Conservation (phyloP, 2,113 vertebrate genomes). For the Phyllopteryx taeniolatus region DNA sequence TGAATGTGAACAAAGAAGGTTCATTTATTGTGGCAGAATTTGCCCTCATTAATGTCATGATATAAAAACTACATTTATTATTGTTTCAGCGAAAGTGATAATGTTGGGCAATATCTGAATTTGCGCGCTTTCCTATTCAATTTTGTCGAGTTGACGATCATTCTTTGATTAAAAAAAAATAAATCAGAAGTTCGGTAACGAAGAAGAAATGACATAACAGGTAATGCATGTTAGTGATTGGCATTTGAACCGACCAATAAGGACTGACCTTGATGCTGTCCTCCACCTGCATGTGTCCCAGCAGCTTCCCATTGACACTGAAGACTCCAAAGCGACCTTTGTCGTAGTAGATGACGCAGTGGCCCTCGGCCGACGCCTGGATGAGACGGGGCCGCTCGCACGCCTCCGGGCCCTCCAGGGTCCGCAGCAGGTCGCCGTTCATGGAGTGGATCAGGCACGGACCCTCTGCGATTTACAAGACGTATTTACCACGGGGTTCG, state of each 20-base stretch:
- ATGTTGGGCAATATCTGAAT: no score
- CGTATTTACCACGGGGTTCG: neutral
- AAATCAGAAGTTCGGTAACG: no score
- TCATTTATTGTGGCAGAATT: no score
- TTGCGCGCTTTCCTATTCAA: no score
- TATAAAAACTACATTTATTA: no score
- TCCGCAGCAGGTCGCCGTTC: constrained; percentile 95
- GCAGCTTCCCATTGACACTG: constrained; percentile 91
- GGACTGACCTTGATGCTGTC: constrained; percentile 85
- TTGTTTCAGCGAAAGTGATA: no score
- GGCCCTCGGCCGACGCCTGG: constrained; percentile 89
- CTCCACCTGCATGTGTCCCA: constrained; percentile 83
- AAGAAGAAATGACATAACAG: no score
- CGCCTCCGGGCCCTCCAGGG: constrained; percentile 82
- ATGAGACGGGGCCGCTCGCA: constrained; percentile 86
- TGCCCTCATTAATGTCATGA: no score
- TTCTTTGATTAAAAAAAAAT: no score
- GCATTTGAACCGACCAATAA: neutral
- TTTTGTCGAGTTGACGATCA: no score
- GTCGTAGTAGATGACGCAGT: constrained; percentile 93
- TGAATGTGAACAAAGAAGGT: no score
- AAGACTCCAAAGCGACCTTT: constrained; percentile 89
- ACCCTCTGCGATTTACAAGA: constrained; percentile 76
- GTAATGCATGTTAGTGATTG: no score
- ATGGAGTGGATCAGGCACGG: constrained; percentile 99